These are phyloP conservation scores for Crocuta crocuta DNA, from an alignment of 2,113 vertebrate species.

Conservation along the genomic window DNA sequence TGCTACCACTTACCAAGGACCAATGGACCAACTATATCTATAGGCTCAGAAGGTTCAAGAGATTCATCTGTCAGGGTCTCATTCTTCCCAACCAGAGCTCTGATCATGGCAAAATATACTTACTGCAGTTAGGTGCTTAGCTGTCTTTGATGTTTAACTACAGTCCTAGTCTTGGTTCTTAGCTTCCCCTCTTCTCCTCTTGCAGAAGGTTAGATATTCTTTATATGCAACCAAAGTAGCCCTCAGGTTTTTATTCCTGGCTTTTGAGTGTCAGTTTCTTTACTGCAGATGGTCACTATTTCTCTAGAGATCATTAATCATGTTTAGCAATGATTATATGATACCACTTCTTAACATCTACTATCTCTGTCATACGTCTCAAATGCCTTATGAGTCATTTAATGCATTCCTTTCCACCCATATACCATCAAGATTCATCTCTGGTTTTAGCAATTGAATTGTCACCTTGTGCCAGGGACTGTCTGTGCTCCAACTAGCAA, in stretches of 20 bases:
- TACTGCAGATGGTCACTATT: background rate
- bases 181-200: background rate
- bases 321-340: background rate
- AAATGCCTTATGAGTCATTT: background rate
- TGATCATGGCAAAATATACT: background rate
- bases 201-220: background rate
- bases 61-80: background rate
- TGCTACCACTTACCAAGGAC: background rate
- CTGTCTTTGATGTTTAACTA: background rate
- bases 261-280: background rate
- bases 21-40: background rate
- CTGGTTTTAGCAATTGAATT: background rate
- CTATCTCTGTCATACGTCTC: background rate
- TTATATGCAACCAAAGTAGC: background rate
- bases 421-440: background rate
- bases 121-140: background rate
- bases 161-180: background rate
- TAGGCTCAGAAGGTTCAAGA: background rate
- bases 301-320: background rate
- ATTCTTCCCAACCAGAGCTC: background rate
- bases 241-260: background rate
- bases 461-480: background rate
- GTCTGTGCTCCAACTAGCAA: background rate
- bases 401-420: background rate
- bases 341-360: background rate